Evolutionary conservation across 2,888 invertebrate genomes (phyloP).

Genomic region (Escarpia spicata): DNA sequence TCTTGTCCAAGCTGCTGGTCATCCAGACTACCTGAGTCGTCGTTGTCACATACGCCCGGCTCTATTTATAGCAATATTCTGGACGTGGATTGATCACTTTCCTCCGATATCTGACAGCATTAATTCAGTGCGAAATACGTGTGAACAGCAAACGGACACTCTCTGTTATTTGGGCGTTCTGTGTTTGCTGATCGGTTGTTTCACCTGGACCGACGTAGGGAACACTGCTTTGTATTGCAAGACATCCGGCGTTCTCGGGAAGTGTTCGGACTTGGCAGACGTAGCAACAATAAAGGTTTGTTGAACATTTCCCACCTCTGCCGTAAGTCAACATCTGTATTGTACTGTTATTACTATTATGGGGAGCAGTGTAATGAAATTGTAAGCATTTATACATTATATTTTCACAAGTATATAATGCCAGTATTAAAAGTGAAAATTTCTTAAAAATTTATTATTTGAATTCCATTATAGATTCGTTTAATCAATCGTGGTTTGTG

Average conservation of each 20-base stretch:
- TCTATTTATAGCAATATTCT: not conserved
- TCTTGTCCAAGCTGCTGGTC: not conserved
- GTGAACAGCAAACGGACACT: not conserved
- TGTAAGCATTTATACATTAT: no score
- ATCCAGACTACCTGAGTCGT: not conserved
- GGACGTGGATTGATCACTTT: constrained; percentile 6
- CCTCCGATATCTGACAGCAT: not conserved
- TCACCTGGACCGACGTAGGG: not conserved
- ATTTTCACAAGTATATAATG: no score
- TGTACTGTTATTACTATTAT: no score
- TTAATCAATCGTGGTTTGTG: no score
- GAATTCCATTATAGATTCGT: no score
- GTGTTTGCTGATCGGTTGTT: not conserved
- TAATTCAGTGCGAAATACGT: not conserved
- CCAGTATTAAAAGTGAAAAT: no score
- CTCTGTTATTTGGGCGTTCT: not conserved
- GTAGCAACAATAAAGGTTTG: not conserved
- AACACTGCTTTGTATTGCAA: constrained; percentile 7
- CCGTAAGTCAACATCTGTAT: no score
- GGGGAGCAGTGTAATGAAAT: no score
- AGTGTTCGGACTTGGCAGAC: not conserved
- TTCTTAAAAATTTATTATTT: no score
- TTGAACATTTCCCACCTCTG: not conserved
- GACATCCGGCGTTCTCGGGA: not conserved
- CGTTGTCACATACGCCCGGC: not conserved